Evolutionary conservation across 1,140 invertebrate genomes (phyloP).

Genomic region (Heliconius melpomene): DNA sequence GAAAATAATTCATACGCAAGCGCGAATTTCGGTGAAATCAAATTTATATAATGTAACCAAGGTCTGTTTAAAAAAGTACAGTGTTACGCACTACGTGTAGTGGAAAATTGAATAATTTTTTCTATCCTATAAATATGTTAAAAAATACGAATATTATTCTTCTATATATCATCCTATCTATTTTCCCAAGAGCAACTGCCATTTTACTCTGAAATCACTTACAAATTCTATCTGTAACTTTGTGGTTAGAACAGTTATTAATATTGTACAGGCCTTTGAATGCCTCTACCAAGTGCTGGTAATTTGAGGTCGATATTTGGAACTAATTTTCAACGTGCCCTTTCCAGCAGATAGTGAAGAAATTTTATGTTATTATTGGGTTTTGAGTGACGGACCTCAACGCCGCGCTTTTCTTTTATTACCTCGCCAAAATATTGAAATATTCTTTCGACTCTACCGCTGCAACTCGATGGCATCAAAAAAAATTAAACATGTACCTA

Average conservation of each 20-base stretch:
- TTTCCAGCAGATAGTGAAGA: background rate
- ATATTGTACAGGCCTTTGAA: background rate
- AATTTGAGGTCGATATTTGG: background rate
- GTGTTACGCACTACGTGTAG: no score
- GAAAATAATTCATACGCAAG: no score
- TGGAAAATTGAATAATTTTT: background rate
- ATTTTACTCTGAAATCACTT: background rate
- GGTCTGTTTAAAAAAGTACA: no score
- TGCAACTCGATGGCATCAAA: no score
- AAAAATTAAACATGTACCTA: no score
- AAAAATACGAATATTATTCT: background rate
- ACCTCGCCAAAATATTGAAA: no score
- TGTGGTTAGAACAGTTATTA: background rate
- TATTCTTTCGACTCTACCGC: no score
- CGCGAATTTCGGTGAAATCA: no score
- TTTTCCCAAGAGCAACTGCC: background rate
- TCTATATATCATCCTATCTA: background rate
- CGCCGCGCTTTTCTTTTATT: no score
- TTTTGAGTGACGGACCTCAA: no score
- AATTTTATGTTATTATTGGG: no score
- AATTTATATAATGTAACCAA: no score
- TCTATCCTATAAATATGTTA: background rate
- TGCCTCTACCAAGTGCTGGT: background rate
- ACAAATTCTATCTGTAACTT: background rate
- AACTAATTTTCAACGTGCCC: background rate